Evolutionary conservation across 2,113 vertebrate genomes (phyloP).

Genomic region (Apodemus sylvaticus): DNA sequence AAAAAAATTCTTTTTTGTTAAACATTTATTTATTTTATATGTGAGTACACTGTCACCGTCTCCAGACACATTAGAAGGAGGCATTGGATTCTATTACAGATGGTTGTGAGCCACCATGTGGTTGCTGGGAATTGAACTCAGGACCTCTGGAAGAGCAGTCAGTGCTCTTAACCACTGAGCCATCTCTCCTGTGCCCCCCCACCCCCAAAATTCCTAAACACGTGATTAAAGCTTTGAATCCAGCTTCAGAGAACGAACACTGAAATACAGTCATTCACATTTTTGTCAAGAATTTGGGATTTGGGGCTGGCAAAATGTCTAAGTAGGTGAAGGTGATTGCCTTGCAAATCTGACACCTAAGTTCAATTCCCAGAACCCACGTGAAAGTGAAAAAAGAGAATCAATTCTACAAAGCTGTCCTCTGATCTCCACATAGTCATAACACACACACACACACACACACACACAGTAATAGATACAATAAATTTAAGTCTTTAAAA

Average conservation of each 20-base stretch:
- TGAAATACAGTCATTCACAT: constrained; percentile 23
- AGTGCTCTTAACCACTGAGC: too few relatives aligned
- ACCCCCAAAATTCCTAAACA: neutral
- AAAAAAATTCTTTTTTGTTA: too few relatives aligned
- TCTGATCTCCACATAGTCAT: neutral
- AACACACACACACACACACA: neutral
- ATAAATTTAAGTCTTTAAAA: neutral
- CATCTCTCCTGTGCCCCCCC: too few relatives aligned
- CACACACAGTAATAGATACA: neutral
- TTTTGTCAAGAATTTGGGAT: constrained; percentile 23
- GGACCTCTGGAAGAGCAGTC: too few relatives aligned
- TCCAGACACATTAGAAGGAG: too few relatives aligned
- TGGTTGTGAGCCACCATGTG: too few relatives aligned
- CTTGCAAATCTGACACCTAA: neutral
- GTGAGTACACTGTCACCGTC: too few relatives aligned
- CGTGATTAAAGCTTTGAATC: constrained; percentile 35
- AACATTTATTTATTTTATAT: too few relatives aligned
- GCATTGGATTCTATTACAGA: too few relatives aligned
- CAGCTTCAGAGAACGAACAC: neutral
- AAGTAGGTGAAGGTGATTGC: neutral
- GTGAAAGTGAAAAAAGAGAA: neutral
- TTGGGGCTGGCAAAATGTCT: neutral
- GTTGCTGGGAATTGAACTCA: too few relatives aligned
- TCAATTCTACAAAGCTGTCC: neutral
- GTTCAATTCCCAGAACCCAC: neutral